phyloP scores from a whole-genome alignment of 2,888 invertebrate species.

The Lacanobia wlatinum region DNA sequence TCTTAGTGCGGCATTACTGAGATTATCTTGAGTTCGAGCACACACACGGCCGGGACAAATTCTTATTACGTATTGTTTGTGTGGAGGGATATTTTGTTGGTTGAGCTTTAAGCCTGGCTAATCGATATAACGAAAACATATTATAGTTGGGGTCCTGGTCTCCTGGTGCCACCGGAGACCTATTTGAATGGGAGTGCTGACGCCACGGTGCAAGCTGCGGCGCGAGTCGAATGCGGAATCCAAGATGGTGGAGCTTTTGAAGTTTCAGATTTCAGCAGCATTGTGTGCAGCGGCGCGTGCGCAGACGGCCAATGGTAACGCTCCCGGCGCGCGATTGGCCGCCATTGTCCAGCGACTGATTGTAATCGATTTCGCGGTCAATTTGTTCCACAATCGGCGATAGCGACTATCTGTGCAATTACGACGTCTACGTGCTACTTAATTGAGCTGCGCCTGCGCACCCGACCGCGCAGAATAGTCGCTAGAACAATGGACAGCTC shows the following conservation, averaged over 20 bases:
- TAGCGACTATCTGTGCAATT: constrained; percentile 74
- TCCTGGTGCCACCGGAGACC: constrained; percentile 12
- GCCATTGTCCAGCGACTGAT: constrained; percentile 68
- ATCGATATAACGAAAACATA: not conserved
- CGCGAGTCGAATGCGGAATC: constrained; percentile 74
- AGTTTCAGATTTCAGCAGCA: constrained; percentile 81
- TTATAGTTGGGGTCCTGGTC: not conserved
- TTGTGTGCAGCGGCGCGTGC: constrained; percentile 80
- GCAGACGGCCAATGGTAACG: constrained; percentile 68
- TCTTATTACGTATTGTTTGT: not conserved
- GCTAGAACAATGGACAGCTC: constrained; percentile 62
- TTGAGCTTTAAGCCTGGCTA: not conserved
- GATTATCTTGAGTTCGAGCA: constrained; percentile 13
- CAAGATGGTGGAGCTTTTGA: constrained; percentile 69
- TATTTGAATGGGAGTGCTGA: constrained; percentile 46
- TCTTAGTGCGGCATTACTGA: constrained; percentile 15
- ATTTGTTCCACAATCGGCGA: constrained; percentile 82
- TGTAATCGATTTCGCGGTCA: constrained; percentile 81
- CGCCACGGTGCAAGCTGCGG: constrained; percentile 64
- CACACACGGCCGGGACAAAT: not conserved
- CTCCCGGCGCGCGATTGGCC: constrained; percentile 68
- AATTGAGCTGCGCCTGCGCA: constrained; percentile 70
- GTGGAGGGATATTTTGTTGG: not conserved
- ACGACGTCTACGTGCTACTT: constrained; percentile 74
- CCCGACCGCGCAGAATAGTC: constrained; percentile 41